A percentile compares a stretch with the other conserved stretches of the same genome.
These are phyloP conservation scores for Cryptops parisi DNA, from an alignment of 2,888 invertebrate species.

Conservation along the genomic window DNA sequence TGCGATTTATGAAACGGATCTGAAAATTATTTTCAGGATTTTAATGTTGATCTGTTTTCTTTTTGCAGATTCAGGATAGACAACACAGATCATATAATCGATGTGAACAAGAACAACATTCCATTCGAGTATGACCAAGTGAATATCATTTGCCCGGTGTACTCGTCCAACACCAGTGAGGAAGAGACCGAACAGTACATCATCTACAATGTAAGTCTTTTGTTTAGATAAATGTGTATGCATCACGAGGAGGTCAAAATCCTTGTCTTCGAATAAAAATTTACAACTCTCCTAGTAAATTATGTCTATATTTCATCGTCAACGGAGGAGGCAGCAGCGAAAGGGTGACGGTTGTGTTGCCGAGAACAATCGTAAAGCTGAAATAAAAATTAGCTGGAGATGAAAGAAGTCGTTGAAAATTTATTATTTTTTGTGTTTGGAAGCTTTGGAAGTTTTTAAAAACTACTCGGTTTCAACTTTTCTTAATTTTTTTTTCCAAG, in stretches of 20 bases:
- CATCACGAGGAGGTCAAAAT: not conserved
- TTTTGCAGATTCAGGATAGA: constrained; percentile 76
- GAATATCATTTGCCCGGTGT: constrained; percentile 87
- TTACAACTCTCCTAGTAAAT: not conserved
- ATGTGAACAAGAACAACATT: constrained; percentile 83
- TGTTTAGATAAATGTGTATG: no score
- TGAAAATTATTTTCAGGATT: not conserved
- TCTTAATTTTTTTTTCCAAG: no score
- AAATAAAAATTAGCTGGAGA: no score
- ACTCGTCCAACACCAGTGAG: constrained; percentile 62
- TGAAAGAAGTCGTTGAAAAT: no score
- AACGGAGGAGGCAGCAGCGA: not conserved
- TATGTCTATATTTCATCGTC: not conserved
- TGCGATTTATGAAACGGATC: no score
- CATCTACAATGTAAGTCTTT: constrained; percentile 74
- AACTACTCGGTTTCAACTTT: no score
- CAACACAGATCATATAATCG: constrained; percentile 93
- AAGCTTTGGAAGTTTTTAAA: no score
- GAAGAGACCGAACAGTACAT: constrained; percentile 89
- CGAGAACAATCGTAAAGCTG: no score
- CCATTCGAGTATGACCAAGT: constrained; percentile 92
- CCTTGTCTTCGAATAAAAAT: not conserved
- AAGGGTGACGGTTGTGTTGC: not conserved
- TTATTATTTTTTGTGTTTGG: no score
- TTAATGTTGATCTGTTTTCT: constrained; percentile 21